Evolutionary conservation across 2,888 invertebrate genomes (phyloP), one percentile per base, ranked within the genome.

Genomic region (Polydrusus tereticollis): DNA sequence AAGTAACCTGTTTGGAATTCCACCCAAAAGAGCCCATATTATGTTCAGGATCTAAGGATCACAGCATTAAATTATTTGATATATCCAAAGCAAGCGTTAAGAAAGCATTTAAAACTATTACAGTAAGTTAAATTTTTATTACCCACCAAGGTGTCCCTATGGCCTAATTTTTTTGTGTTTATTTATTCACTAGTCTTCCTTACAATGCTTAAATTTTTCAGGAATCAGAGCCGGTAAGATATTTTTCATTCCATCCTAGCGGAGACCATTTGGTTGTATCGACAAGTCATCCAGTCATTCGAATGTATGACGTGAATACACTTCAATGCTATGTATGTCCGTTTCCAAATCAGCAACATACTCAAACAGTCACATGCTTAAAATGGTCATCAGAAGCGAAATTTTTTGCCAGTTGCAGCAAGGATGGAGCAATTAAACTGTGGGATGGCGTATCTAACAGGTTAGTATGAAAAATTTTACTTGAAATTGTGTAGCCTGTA

Each of bases 61-160:
- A 93, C 82, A 96, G 96, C 12, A 93, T 99, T 62, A 97, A 99
- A 83, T 89, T 99, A 50, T 99, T 99, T 83, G 99, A 99, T 84
- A 99, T 96, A 82, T 97, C 98, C 38, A 99, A 99, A 85, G 97
- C 99, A 0, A 98, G 98, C 0, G 98, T 98, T 0, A 99, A 99
- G 85, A 97, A 99, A 82, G 99, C 99, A 0, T 97, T 94, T 83
- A 96, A 96, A 81, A 97, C 97, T 41, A 96, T 99, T 36, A 95
- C 95, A 75, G 94, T 94, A 81, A 78, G 78, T 75, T 29, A n/a
- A n/a, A n/a, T n/a, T 57, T 26, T 26, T 26, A 5, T 7, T 7
- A 26, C 26, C 26, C 7, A 26, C 3, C 41, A 41, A 41, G 41
- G 10, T 41, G 4, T 45, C 16, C 12, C 12, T 14, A 14, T n/a